Percentiles rank a stretch among this genome's conserved stretches.
Conservation (phyloP, 2,888 invertebrate genomes). For the Cantharis flavilabris region DNA sequence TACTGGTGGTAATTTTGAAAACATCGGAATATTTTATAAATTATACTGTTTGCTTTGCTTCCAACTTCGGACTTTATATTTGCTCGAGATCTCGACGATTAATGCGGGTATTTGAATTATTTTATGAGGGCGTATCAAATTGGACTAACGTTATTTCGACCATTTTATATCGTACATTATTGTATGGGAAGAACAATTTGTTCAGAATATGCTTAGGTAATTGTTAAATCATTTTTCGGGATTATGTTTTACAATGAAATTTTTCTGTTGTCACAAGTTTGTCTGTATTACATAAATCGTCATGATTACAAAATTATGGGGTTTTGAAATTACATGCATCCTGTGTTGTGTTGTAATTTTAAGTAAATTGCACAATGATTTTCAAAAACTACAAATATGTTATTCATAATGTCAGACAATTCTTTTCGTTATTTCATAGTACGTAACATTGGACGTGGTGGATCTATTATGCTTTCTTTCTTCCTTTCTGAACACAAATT, state of each 20-base stretch:
- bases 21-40: neutral
- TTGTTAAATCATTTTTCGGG: neutral
- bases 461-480: neutral
- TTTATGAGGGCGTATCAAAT: neutral
- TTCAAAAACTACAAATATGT: conserved; percentile 1
- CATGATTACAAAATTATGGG: conserved; percentile 14
- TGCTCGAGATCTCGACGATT: neutral
- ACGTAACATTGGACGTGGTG: neutral
- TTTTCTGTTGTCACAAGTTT: neutral
- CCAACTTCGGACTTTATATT: neutral
- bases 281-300: conserved; percentile 2
- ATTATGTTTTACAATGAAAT: neutral
- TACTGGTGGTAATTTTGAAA: neutral
- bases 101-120: neutral
- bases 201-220: too few species aligned
- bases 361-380: neutral
- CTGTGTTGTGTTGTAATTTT: conserved; percentile 5
- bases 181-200: too few species aligned
- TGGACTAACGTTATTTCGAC: neutral
- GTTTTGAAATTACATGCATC: conserved; percentile 13
- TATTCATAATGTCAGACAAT: neutral
- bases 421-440: neutral
- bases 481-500: neutral
- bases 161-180: neutral
- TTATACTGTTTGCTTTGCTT: neutral